These are phyloP conservation scores for Botia almorhae DNA, from an alignment of 2,797 vertebrate species.

Conservation along the genomic window DNA sequence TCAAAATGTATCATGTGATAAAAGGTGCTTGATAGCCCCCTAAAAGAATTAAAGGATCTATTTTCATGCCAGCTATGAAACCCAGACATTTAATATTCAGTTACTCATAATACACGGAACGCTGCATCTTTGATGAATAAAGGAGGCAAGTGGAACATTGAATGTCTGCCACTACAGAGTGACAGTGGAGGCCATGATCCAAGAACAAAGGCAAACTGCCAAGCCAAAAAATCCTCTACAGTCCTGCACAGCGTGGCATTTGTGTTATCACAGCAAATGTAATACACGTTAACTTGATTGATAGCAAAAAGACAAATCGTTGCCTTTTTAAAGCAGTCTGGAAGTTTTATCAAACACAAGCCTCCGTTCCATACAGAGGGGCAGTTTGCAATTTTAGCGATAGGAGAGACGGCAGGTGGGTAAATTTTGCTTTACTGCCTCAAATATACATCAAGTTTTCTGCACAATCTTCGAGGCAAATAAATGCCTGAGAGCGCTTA, in stretches of 20 bases:
- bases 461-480: not conserved
- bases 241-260: constrained; percentile 12
- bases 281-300: constrained; percentile 1
- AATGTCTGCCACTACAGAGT: not conserved
- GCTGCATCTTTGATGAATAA: constrained; percentile 22
- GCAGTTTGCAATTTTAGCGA: constrained; percentile 8
- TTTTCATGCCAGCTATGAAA: not conserved
- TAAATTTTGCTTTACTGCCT: constrained; percentile 11
- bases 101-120: constrained; percentile 13
- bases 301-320: constrained; percentile 21
- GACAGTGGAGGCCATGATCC: constrained; percentile 4
- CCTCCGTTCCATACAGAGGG: constrained; percentile 1
- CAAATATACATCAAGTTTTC: constrained; percentile 24
- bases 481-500: constrained; percentile 6
- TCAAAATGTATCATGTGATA: constrained; percentile 34
- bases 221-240: not conserved
- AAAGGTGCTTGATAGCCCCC: constrained; percentile 24
- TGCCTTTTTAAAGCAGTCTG: constrained; percentile 12
- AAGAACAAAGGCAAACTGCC: constrained; percentile 25
- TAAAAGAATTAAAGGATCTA: constrained; percentile 28
- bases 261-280: constrained; percentile 29
- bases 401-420: constrained; percentile 1
- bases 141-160: not conserved
- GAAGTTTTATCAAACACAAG: constrained; percentile 2
- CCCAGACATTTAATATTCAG: constrained; percentile 34